Percentiles rank a stretch among this genome's conserved stretches.
Conservation (phyloP, 2,888 invertebrate species). For the Eupithecia inturbata region DNA sequence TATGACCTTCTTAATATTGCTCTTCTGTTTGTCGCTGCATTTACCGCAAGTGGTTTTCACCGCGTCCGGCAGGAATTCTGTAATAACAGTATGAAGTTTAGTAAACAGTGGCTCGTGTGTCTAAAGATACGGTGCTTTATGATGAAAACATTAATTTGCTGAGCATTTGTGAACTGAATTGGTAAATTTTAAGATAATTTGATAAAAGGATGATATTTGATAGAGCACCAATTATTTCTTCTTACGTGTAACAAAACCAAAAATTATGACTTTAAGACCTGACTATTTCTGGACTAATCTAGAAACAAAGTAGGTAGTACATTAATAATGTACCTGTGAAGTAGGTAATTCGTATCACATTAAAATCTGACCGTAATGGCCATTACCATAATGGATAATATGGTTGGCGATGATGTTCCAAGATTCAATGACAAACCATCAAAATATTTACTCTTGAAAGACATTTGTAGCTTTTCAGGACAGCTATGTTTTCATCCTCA, state of each 20-base stretch:
- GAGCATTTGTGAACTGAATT: background rate
- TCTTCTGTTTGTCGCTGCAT: constrained; percentile 87
- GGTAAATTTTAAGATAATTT: background rate
- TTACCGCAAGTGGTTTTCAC: constrained; percentile 87
- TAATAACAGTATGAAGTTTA: constrained; percentile 47
- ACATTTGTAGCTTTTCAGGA: background rate
- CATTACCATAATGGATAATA: background rate
- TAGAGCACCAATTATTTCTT: background rate
- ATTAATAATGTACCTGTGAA: background rate
- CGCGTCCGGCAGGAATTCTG: constrained; percentile 88
- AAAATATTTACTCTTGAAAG: background rate
- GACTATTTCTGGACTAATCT: background rate
- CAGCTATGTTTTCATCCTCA: background rate
- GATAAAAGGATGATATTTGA: background rate
- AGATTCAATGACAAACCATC: background rate
- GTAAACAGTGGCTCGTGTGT: constrained; percentile 13
- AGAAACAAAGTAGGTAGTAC: background rate
- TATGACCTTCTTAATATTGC: constrained; percentile 85
- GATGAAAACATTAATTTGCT: constrained; percentile 9
- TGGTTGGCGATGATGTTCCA: background rate
- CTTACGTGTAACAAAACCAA: background rate
- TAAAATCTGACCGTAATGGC: background rate
- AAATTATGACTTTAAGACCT: background rate
- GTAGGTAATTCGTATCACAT: background rate
- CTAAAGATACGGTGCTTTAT: constrained; percentile 9